These are phyloP conservation scores for Caenorhabditis macrosperma DNA, from an alignment of 2,888 invertebrate genomes.

Conservation along the genomic window DNA sequence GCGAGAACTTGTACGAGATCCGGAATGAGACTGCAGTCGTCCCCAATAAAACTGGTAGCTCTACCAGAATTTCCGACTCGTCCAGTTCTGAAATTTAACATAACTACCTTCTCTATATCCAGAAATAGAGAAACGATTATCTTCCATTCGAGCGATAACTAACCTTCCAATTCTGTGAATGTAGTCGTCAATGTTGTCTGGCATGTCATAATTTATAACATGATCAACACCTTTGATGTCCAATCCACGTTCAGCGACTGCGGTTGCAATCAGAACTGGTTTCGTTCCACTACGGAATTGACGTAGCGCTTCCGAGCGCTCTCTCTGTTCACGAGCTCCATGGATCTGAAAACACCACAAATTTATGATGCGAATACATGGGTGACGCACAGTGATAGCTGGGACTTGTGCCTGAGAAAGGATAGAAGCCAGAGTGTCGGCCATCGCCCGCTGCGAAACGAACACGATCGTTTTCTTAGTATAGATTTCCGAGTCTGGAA, in stretches of 20 bases:
- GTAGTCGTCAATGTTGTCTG: constrained; percentile 82
- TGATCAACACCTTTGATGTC: constrained; percentile 81
- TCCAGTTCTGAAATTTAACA: constrained; percentile 79
- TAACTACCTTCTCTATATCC: too few species aligned
- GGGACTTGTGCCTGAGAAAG: constrained; percentile 87
- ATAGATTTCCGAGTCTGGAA: constrained; percentile 61
- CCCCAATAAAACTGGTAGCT: constrained; percentile 84
- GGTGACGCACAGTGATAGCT: constrained; percentile 83
- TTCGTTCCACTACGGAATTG: constrained; percentile 84
- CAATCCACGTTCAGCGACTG: constrained; percentile 91
- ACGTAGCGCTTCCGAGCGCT: constrained; percentile 86
- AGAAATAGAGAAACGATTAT: too few species aligned
- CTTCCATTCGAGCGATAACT: background rate
- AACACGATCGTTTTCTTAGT: constrained; percentile 85
- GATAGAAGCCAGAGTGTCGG: constrained; percentile 91
- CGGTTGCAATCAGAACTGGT: constrained; percentile 88
- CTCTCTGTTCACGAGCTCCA: constrained; percentile 83
- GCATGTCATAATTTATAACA: constrained; percentile 82
- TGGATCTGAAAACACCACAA: constrained; percentile 84
- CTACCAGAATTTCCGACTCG: constrained; percentile 82
- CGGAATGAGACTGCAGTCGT: constrained; percentile 84
- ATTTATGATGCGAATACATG: too few species aligned
- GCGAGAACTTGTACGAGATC: constrained; percentile 32
- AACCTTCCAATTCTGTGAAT: constrained; percentile 82
- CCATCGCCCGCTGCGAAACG: constrained; percentile 91